phyloP scores from a whole-genome alignment of 2,113 vertebrate species.

The Pseudolaguvia tuberculata region DNA sequence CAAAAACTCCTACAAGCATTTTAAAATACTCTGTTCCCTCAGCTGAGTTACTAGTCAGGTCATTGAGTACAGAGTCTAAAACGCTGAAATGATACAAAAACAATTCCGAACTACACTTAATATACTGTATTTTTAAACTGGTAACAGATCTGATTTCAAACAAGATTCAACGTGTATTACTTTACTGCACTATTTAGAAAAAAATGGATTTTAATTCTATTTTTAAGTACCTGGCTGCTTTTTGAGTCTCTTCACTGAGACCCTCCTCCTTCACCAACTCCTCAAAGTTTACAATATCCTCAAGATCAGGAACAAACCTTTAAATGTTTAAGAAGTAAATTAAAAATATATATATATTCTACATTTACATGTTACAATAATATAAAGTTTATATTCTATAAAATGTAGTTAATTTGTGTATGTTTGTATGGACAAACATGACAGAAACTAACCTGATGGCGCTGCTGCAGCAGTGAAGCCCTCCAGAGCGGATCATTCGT shows the following conservation, averaged over 20 bases:
- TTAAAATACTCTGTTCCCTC: slow-evolving; percentile 98
- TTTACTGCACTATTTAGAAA: neutral
- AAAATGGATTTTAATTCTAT: neutral
- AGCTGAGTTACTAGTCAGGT: slow-evolving; percentile 90
- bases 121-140: neutral
- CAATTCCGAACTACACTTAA: neutral
- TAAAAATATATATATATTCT: too few species aligned
- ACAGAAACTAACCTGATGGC: slow-evolving; percentile 81
- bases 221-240: slow-evolving; percentile 80
- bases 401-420: neutral
- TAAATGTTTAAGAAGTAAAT: neutral
- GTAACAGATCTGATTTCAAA: neutral
- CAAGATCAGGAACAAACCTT: slow-evolving; percentile 96
- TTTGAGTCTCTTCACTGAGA: slow-evolving; percentile 88
- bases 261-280: slow-evolving; percentile 96
- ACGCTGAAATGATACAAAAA: slow-evolving; percentile 52
- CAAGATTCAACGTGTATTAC: neutral
- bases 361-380: neutral
- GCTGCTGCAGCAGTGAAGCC: slow-evolving; percentile 96
- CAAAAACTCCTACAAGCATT: slow-evolving; percentile 94
- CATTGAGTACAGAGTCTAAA: slow-evolving; percentile 84
- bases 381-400: too few species aligned
- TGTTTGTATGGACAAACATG: too few species aligned
- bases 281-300: slow-evolving; percentile 98
- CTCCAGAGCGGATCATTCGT: slow-evolving; percentile 96